Evolutionary conservation across 92 coral and sea anemone genomes (phyloP), one percentile per base, ranked within the genome.

Genomic region (Metridium senile): DNA sequence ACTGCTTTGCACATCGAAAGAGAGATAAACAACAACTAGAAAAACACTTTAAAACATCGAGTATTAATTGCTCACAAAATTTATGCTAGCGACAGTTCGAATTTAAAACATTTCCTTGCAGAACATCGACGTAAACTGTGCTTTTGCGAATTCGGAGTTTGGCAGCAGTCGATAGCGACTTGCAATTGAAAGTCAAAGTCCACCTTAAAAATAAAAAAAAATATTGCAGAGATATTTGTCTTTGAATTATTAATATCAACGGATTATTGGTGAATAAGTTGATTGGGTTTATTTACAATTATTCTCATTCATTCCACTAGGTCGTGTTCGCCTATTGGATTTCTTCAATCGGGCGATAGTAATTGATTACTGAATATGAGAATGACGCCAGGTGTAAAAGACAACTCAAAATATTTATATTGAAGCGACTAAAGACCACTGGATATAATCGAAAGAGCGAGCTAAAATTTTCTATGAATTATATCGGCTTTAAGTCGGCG

Each of bases 311-410:
- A 20, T 28, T 27, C 27, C 45, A 30, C 22, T 16, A 28, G 69
- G 45, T 16, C 27, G 28, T 16, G 69, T 17, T 28, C 27, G 23
- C 69, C 43, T 63, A 63, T 63, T 63, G 27, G 43, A 63, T 11
- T 54, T 63, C 69, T 28, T 6, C 65, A 21, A n/a, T 63, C 27
- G 20, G 45, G 18, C 1, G 69, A 63, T 28, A n/a, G n/a, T 30
- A 63, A 63, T 63, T 63, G 69, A 63, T 63, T 28, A 63, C 39
- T 0, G 23, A 63, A 63, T 63, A 63, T 63, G 69, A 63, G 43
- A 63, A 13, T 21, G 11, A 9, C 69, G 20, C 69, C 69, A 63
- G 69, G 69, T 63, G 69, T 63, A 63, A 6, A 10, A 45, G 16
- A 6, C 39, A 63, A 28, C 23, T 63, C 69, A 29, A 27, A 63